Percentiles rank a stretch among this genome's conserved stretches.
Conservation (phyloP, 2,797 vertebrate genomes). For the Gouania willdenowi region DNA sequence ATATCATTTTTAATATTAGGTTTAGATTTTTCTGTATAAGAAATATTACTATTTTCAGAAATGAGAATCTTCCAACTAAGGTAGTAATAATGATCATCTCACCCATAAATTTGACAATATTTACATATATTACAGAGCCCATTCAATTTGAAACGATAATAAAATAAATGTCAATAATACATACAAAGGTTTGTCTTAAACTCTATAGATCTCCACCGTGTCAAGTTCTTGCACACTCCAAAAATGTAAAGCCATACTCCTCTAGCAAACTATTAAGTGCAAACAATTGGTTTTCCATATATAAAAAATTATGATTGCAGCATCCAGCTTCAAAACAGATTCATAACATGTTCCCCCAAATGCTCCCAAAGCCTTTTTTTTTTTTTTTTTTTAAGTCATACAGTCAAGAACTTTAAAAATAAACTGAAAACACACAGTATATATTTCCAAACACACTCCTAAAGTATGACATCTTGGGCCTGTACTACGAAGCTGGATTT, state of each 20-base stretch:
- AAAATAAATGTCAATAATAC: conserved; percentile 90
- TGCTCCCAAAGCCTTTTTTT: conserved; percentile 75
- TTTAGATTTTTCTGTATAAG: conserved; percentile 85
- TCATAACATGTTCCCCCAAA: conserved; percentile 72
- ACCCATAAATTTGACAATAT: conserved; percentile 81
- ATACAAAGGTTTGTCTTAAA: conserved; percentile 76
- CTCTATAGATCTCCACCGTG: conserved; percentile 72
- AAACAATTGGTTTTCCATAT: conserved; percentile 77
- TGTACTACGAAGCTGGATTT: too few species aligned
- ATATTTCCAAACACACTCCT: too few species aligned
- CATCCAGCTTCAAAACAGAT: conserved; percentile 85
- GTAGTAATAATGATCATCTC: conserved; percentile 76
- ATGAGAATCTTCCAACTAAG: conserved; percentile 74
- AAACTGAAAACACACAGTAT: too few species aligned
- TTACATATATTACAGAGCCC: conserved; percentile 84
- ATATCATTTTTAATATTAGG: conserved; percentile 82
- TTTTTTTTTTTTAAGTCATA: too few species aligned
- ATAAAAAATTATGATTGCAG: conserved; percentile 83
- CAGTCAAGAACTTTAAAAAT: too few species aligned
- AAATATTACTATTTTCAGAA: conserved; percentile 85
- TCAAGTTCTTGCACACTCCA: conserved; percentile 70
- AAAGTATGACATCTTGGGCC: too few species aligned
- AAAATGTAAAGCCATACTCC: conserved; percentile 82
- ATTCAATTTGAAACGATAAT: conserved; percentile 84
- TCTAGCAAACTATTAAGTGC: conserved; percentile 92